A percentile compares a stretch with the other conserved stretches of the same genome.
Evolutionary conservation across 2,888 invertebrate genomes (phyloP).

Genomic region (Gymnocheta viridis): DNA sequence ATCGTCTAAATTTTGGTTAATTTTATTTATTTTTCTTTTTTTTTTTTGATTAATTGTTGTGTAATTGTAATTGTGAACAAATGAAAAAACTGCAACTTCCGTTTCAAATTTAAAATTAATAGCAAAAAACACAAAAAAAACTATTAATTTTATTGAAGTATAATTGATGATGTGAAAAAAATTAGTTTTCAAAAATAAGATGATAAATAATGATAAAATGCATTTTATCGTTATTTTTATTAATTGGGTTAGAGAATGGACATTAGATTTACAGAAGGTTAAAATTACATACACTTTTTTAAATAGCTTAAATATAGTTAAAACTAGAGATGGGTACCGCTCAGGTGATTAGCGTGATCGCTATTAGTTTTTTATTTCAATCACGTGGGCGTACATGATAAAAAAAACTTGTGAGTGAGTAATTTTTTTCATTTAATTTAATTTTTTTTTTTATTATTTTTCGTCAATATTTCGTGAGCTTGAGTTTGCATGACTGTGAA

Average conservation of each 20-base stretch:
- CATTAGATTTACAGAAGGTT: background rate
- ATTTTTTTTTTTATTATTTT: too few relatives aligned
- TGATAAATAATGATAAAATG: conserved; percentile 44
- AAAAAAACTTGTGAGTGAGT: too few relatives aligned
- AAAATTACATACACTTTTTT: background rate
- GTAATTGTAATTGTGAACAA: conserved; percentile 46
- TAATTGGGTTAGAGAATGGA: conserved; percentile 27
- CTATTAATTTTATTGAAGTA: conserved; percentile 39
- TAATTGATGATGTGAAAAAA: conserved; percentile 53
- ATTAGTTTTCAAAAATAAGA: conserved; percentile 22
- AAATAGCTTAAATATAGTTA: background rate
- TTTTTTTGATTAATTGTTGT: conserved; percentile 51
- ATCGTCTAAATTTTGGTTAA: background rate
- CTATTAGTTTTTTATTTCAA: too few relatives aligned
- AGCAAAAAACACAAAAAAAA: conserved; percentile 14
- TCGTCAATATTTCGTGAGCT: too few relatives aligned
- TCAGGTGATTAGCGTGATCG: too few relatives aligned
- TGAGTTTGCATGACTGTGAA: too few relatives aligned
- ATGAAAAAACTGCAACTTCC: conserved; percentile 52
- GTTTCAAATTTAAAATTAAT: conserved; percentile 51
- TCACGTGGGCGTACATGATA: too few relatives aligned
- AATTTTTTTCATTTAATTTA: too few relatives aligned
- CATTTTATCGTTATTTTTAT: conserved; percentile 27
- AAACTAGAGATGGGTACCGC: too few relatives aligned
- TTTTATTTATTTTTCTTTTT: background rate